Evolutionary conservation across 2,113 vertebrate species (phyloP), one percentile per base, ranked within the genome.

Genomic region (Ploceus nigricollis): DNA sequence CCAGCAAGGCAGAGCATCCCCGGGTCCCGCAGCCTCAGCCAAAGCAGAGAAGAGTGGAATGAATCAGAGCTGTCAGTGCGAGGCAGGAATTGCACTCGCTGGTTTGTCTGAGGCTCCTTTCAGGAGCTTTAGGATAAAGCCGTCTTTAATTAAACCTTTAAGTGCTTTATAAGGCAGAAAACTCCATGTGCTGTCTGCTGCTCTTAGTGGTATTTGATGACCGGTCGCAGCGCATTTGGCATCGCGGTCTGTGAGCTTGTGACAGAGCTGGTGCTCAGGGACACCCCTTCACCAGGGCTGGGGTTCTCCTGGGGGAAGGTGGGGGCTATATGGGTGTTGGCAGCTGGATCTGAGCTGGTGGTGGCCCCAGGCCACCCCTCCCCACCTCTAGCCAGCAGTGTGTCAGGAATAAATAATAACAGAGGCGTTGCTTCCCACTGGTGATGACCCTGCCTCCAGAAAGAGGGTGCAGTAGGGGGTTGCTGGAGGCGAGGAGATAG

Each of bases 91-190:
- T 20, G 77, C 22, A 5, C 80, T 84, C 2, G 1, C 77, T 65
- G 91, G 50, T 76, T 64, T 93, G 89, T 87, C 89, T 53, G 9
- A 91, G 75, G 45, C 89, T 84, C 50, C 65, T 91, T 56, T 82
- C 87, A 79, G 81, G 40, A 31, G 93, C 89, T 91, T 85, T 96
- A 91, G 84, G 93, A 95, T 94, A 96, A 97, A 96, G 94, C 78
- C 4, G 4, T 45, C 95, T 91, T 96, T 95, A 94, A 97, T 96
- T 97, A 96, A 94, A 97, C 89, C 89, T 93, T 83, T 96, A 97
- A 96, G 95, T 95, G 95, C 94, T 96, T 96, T 93, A 75, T 91
- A 91, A 82, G 73, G 89, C 94, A 85, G 87, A 65, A 93, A 86
- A 71, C 73, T 95, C 78, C 48, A 42, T 37, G 87, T 72, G 87